phyloP scores from a whole-genome alignment of 2,888 invertebrate genomes.

The Eutolmus rufibarbis region DNA sequence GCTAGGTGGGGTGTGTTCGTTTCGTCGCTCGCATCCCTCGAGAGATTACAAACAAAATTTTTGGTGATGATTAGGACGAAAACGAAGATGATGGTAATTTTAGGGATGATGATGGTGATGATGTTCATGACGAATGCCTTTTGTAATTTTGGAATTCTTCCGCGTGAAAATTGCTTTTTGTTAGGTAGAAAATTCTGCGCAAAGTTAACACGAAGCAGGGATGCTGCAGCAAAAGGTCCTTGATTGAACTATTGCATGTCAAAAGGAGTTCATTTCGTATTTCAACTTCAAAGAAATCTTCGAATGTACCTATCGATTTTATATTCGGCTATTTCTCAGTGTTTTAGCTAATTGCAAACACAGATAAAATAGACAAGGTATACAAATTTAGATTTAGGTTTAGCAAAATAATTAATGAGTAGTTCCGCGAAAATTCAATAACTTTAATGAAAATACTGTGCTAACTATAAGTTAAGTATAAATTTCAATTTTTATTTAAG shows the following conservation, averaged over 20 bases:
- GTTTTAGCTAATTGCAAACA: too few relatives aligned
- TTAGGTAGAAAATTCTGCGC: neutral
- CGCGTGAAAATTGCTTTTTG: neutral
- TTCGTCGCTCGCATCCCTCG: neutral
- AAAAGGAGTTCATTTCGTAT: neutral
- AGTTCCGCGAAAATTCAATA: too few relatives aligned
- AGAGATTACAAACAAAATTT: neutral
- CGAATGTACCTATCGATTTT: too few relatives aligned
- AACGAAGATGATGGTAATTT: neutral
- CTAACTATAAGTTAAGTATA: too few relatives aligned
- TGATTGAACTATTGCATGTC: neutral
- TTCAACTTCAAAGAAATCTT: neutral
- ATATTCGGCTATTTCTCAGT: too few relatives aligned
- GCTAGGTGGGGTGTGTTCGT: neutral
- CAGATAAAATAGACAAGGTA: too few relatives aligned
- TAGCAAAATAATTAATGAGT: too few relatives aligned
- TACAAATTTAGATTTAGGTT: too few relatives aligned
- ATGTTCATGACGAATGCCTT: neutral
- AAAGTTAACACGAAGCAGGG: neutral
- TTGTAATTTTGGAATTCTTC: neutral
- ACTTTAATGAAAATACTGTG: too few relatives aligned
- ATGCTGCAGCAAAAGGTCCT: neutral
- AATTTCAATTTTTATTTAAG: too few relatives aligned
- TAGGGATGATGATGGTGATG: neutral
- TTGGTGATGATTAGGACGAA: neutral